These are phyloP conservation scores for Halictus ligatus DNA, from an alignment of 2,888 invertebrate genomes.

Conservation along the genomic window DNA sequence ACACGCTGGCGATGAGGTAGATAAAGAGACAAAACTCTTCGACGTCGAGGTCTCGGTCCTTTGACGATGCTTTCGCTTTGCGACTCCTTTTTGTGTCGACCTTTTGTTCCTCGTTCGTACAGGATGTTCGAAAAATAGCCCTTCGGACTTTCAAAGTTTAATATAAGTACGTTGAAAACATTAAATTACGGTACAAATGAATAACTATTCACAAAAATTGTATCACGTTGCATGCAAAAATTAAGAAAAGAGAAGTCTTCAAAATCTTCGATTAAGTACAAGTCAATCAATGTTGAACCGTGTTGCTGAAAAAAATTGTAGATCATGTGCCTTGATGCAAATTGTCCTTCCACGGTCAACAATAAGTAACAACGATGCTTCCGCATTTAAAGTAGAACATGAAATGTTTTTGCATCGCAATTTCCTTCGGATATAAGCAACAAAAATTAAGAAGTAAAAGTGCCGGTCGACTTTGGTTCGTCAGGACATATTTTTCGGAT, in stretches of 20 bases:
- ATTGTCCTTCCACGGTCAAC: not conserved
- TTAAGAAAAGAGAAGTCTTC: not conserved
- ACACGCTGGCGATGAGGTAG: slow-evolving; percentile 42
- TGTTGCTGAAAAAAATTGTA: not conserved
- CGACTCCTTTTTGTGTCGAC: not conserved
- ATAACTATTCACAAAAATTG: too few relatives aligned
- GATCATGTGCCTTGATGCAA: too few relatives aligned
- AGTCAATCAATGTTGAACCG: too few relatives aligned
- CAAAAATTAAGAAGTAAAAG: not conserved
- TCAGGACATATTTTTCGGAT: not conserved
- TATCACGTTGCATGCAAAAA: not conserved
- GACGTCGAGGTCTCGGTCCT: not conserved
- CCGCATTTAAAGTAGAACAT: not conserved
- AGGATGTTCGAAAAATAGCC: not conserved
- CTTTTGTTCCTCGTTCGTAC: not conserved
- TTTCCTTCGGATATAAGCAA: not conserved
- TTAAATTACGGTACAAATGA: too few relatives aligned
- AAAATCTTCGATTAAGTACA: not conserved
- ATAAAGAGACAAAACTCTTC: slow-evolving; percentile 25
- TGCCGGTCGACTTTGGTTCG: not conserved
- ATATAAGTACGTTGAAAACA: too few relatives aligned
- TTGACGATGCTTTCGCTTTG: not conserved
- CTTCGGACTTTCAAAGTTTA: not conserved
- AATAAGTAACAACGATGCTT: not conserved
- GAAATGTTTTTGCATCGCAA: too few relatives aligned